Evolutionary conservation across 2,888 invertebrate species (phyloP).

Genomic region (Plemyria rubiginata): DNA sequence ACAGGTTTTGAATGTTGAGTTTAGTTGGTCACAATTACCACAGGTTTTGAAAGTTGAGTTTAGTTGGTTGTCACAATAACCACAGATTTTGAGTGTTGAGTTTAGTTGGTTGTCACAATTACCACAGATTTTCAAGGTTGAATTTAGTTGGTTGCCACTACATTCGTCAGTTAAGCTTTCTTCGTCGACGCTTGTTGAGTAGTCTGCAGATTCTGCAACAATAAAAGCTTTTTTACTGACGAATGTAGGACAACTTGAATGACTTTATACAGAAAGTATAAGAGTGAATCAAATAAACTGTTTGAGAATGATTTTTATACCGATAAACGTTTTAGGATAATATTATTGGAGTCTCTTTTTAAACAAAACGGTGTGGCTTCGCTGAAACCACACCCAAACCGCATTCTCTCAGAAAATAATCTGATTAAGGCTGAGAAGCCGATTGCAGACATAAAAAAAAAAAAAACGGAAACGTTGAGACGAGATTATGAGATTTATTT

Average conservation of each 20-base stretch:
- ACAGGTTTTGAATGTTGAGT: background rate
- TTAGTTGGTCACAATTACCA: conserved; percentile 6
- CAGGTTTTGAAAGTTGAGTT: background rate
- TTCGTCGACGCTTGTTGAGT: conserved; percentile 21
- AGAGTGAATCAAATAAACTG: background rate
- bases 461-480: no score
- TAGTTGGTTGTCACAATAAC: conserved; percentile 5
- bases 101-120: conserved; percentile 10
- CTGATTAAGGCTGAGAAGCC: no score
- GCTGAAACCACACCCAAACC: no score
- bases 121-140: conserved; percentile 2
- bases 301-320: background rate
- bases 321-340: no score
- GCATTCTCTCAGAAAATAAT: no score
- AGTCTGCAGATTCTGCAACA: conserved; percentile 35
- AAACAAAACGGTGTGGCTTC: no score
- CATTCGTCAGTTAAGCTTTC: conserved; percentile 34
- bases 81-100: background rate
- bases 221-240: conserved; percentile 35
- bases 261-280: background rate
- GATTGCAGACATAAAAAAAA: no score
- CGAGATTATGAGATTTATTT: no score
- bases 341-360: no score
- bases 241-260: conserved; percentile 19
- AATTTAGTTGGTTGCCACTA: conserved; percentile 20